Evolutionary conservation across 2,797 vertebrate species (phyloP).

Genomic region (Zenarchopterus dispar): DNA sequence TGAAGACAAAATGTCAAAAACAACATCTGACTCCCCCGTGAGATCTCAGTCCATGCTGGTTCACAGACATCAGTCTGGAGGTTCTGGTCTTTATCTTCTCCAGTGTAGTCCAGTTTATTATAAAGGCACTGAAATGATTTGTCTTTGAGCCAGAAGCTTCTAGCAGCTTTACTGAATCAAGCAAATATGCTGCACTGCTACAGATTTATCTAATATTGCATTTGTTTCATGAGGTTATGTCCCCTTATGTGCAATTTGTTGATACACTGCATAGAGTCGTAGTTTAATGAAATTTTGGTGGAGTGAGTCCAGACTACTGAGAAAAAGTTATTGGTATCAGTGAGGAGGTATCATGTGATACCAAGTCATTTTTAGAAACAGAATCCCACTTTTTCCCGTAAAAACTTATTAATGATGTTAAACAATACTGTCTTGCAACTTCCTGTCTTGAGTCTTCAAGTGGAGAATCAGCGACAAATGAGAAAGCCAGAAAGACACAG

Average conservation of each 20-base stretch:
- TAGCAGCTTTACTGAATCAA: neutral
- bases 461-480: too few relatives aligned
- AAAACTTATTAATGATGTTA: too few relatives aligned
- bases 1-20: too few relatives aligned
- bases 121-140: neutral
- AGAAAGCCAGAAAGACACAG: too few relatives aligned
- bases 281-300: neutral
- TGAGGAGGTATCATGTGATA: too few relatives aligned
- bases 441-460: too few relatives aligned
- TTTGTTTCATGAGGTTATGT: constrained; percentile 13
- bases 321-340: too few relatives aligned
- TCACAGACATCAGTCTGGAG: neutral
- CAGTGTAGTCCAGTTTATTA: neutral
- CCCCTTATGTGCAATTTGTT: constrained; percentile 4
- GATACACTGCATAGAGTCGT: neutral
- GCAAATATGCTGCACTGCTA: neutral
- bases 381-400: too few relatives aligned
- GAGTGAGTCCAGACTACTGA: neutral
- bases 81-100: neutral
- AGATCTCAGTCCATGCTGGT: neutral
- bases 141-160: neutral
- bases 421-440: too few relatives aligned
- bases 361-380: too few relatives aligned
- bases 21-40: too few relatives aligned
- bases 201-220: constrained; percentile 1